phyloP scores from a whole-genome alignment of 2,797 vertebrate genomes.

The Pipistrellus nathusii region DNA sequence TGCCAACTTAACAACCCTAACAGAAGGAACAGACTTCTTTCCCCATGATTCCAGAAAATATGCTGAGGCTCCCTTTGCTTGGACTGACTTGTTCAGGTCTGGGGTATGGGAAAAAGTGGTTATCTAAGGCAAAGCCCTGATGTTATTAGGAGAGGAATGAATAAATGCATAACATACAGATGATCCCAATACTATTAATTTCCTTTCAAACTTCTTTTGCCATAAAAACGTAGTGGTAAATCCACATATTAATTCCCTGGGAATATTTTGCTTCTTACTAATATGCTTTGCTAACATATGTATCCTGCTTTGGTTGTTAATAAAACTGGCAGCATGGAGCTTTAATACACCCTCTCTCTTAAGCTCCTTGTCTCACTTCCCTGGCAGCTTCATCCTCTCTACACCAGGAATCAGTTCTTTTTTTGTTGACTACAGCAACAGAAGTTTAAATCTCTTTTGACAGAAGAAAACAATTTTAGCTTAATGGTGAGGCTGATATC shows the following conservation, averaged over 20 bases:
- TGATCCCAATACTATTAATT: background rate
- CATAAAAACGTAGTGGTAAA: conserved; percentile 13
- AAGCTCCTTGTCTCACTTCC: background rate
- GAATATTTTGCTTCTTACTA: background rate
- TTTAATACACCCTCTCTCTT: background rate
- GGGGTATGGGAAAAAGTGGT: background rate
- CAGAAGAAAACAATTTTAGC: background rate
- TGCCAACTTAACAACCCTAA: background rate
- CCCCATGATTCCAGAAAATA: background rate
- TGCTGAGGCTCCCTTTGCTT: background rate
- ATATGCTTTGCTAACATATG: background rate
- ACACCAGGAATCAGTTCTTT: background rate
- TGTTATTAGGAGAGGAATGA: background rate
- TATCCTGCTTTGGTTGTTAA: background rate
- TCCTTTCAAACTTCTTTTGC: background rate
- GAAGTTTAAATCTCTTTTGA: background rate
- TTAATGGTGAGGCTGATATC: background rate
- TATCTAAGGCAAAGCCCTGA: background rate
- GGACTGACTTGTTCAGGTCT: background rate
- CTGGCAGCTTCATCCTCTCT: background rate
- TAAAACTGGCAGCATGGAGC: background rate
- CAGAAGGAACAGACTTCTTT: background rate
- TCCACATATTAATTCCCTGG: background rate
- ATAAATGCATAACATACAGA: background rate
- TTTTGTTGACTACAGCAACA: background rate